Evolutionary conservation across 2,888 invertebrate species (phyloP), one percentile per base, ranked within the genome.

Genomic region (Trachelus tabidus): DNA sequence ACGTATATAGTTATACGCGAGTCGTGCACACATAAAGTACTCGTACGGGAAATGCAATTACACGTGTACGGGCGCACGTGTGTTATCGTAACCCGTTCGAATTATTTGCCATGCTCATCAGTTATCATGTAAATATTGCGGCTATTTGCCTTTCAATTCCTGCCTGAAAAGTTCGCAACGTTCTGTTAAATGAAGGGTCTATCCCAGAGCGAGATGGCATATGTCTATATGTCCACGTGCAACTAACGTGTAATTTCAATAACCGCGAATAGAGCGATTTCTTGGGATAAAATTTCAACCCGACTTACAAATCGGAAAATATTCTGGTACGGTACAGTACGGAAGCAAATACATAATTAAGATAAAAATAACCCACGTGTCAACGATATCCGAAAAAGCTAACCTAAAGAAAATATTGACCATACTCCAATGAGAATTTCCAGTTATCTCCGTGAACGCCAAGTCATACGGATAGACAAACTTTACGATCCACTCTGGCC

Each of bases 51-150:
- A 74, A 74, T 35, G 35, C 74, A 74, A 35, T 74, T 74, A 35
- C 74, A 35, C n/a, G 74, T 74, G 74, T 35, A 34, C 74, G 30
- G 31, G 31, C 11, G 71, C 33, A 71, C 56, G 56, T 15, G 56
- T 56, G 56, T 56, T 23, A 56, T 56, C 56, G 23, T 23, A 56
- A 56, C 23, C 56, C 56, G 74, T 35, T 23, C 35, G 35, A 74
- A 74, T 35, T 74, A 74, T 74, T 74, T 35, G 74, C 35, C 35
- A 11, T 34, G 12, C n/a, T 74, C 74, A 74, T 74, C 74, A 35
- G 33, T 33, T 35, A n/a, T 74, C 74, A 35, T 37, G 74, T 74
- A 74, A 74, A 74, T 74, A 74, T 74, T 74, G 74, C 74, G 74
- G 74, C 30, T 35, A 11, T 74, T 74, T 35, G 37, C 74, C n/a